Percentiles rank a stretch among this genome's conserved stretches.
phyloP scores from a whole-genome alignment of 64 coral and sea anemone genomes.

The Porites lutea region DNA sequence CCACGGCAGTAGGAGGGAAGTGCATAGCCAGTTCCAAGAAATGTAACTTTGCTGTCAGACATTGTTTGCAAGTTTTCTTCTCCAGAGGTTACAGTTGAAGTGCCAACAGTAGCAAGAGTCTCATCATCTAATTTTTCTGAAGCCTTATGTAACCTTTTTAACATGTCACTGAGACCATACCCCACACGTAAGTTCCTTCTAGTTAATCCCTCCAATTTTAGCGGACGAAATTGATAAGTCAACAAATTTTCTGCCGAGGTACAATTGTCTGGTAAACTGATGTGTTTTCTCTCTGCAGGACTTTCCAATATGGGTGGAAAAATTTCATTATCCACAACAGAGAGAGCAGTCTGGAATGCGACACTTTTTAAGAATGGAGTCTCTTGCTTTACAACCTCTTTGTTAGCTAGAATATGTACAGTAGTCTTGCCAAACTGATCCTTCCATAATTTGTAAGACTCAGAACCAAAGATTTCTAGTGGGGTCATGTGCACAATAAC shows the following conservation, averaged over 20 bases:
- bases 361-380: constrained; percentile 55
- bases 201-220: constrained; percentile 52
- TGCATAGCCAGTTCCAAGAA: constrained; percentile 77
- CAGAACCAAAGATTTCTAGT: constrained; percentile 47
- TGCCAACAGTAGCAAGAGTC: neutral
- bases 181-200: neutral
- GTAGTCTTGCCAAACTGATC: constrained; percentile 64
- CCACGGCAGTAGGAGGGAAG: constrained; percentile 49
- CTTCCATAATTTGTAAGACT: constrained; percentile 60
- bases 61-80: neutral
- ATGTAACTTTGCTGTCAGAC: constrained; percentile 55
- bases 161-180: neutral
- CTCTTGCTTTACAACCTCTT: constrained; percentile 40
- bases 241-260: constrained; percentile 56
- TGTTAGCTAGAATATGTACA: constrained; percentile 56
- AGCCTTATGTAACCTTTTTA: neutral
- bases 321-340: constrained; percentile 5
- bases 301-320: constrained; percentile 28
- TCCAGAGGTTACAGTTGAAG: neutral
- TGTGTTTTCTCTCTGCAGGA: neutral
- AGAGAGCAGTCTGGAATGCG: constrained; percentile 52
- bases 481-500: constrained; percentile 75
- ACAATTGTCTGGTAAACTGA: constrained; percentile 51
- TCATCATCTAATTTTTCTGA: constrained; percentile 15
- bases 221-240: constrained; percentile 72